These are phyloP conservation scores for Clarias magur DNA, from an alignment of 2,113 vertebrate genomes.

Conservation along the genomic window DNA sequence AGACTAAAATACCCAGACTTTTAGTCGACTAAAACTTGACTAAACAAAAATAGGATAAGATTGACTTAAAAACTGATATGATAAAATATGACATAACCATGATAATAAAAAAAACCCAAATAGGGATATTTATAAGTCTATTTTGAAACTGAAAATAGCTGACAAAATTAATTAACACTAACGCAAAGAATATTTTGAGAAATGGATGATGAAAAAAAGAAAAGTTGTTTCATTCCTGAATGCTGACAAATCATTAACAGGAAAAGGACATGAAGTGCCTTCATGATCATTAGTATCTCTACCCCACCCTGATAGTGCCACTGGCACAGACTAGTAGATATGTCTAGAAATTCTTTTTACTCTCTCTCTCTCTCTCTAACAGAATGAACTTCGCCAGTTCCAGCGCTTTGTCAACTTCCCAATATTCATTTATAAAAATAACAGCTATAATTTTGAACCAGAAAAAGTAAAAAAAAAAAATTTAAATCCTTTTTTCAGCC, in stretches of 20 bases:
- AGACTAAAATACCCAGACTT: too few species aligned
- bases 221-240: not conserved
- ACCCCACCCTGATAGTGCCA: slow-evolving; percentile 14
- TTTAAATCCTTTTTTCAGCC: not conserved
- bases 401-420: slow-evolving; percentile 1
- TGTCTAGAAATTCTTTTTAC: not conserved
- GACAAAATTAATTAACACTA: too few species aligned
- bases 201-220: not conserved
- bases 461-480: not conserved
- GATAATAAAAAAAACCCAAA: too few species aligned
- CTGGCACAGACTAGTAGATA: not conserved
- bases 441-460: slow-evolving; percentile 21
- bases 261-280: not conserved
- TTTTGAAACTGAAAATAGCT: too few species aligned
- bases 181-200: not conserved
- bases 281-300: slow-evolving; percentile 10
- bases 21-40: too few species aligned
- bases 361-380: not conserved
- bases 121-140: too few species aligned
- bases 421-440: slow-evolving; percentile 30
- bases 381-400: not conserved
- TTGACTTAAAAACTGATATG: too few species aligned
- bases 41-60: too few species aligned
- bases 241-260: slow-evolving; percentile 17
- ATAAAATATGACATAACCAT: too few species aligned